A percentile compares a stretch with the other conserved stretches of the same genome.
Evolutionary conservation across 2,888 invertebrate species (phyloP).

Genomic region (Chrysotoxum bicinctum): DNA sequence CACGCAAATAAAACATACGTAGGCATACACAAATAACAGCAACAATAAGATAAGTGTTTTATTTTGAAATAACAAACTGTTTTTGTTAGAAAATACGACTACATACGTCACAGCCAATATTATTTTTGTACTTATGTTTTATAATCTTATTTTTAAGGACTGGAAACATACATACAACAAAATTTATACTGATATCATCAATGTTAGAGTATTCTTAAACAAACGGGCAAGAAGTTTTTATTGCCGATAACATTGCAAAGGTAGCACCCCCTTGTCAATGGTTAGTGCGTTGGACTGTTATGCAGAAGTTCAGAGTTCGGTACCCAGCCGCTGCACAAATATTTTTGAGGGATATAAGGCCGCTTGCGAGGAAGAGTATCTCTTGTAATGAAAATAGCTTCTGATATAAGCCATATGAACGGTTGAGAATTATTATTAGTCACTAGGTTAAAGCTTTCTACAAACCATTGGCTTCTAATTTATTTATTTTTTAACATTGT

Average conservation of each 20-base stretch:
- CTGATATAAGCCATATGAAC: no score
- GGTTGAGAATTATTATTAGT: no score
- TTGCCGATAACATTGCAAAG: background rate
- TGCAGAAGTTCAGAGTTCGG: no score
- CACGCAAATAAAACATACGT: conserved; percentile 21
- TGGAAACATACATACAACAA: background rate
- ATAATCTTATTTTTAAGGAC: background rate
- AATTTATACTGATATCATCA: background rate
- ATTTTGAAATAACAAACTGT: background rate
- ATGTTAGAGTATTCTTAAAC: background rate
- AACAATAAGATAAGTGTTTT: conserved; percentile 39
- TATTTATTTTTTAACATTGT: no score
- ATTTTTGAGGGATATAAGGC: no score
- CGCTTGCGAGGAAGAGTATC: no score
- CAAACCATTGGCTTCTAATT: no score
- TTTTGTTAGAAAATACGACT: background rate
- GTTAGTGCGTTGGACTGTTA: no score
- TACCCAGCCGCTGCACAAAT: no score
- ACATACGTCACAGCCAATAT: background rate
- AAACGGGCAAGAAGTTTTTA: background rate
- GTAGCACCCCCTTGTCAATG: no score
- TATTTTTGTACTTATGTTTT: background rate
- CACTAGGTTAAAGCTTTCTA: no score
- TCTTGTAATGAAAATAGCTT: no score
- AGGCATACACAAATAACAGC: conserved; percentile 35